Conservation (phyloP, 2,888 invertebrate genomes). For the Bellardia pandia region DNA sequence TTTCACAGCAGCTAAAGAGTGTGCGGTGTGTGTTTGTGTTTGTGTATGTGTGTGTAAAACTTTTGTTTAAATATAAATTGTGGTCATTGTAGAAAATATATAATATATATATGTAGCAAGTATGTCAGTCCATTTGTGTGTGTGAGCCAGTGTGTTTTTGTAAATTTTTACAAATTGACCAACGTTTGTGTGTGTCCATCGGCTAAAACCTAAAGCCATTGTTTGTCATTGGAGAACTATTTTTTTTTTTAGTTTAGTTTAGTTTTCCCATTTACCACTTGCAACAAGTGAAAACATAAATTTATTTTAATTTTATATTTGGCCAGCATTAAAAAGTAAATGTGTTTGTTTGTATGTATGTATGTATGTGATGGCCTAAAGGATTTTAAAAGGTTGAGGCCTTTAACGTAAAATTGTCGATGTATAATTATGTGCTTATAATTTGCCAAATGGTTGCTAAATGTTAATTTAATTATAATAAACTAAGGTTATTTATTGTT, state of each 20-base stretch:
- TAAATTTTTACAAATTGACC: conserved; percentile 38
- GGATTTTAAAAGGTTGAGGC: background rate
- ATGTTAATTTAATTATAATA: background rate
- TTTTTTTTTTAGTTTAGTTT: conserved; percentile 3
- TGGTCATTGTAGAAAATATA: background rate
- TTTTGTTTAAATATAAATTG: conserved; percentile 35
- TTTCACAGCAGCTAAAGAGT: background rate
- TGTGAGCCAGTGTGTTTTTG: background rate
- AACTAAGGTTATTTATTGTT: too few species aligned
- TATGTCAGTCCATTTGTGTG: background rate
- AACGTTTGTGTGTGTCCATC: conserved; percentile 18
- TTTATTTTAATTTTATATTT: conserved; percentile 33
- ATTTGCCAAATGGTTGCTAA: background rate
- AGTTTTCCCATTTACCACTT: background rate
- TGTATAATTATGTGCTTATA: background rate
- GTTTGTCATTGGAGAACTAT: conserved; percentile 46
- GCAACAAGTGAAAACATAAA: conserved; percentile 48
- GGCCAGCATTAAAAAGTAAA: background rate
- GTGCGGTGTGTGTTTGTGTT: background rate
- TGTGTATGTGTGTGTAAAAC: background rate
- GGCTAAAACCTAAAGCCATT: conserved; percentile 29
- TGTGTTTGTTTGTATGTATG: conserved; percentile 4
- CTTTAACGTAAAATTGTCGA: background rate
- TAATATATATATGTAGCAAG: background rate
- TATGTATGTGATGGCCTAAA: background rate